Base-by-base conservation (phyloP, 1,140 invertebrate species). In the Cataglyphis hispanica region DNA sequence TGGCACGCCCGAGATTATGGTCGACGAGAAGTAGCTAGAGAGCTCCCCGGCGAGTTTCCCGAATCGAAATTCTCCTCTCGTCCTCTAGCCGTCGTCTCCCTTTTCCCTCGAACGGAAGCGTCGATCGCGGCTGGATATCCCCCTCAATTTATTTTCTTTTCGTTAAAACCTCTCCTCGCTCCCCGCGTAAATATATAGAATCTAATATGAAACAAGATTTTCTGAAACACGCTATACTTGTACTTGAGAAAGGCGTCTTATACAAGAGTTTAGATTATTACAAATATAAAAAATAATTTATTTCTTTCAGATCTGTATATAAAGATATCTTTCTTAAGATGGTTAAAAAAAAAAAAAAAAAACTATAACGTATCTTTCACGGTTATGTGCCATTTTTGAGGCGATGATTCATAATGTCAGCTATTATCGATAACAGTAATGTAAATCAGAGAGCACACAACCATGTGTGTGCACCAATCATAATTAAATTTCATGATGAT, bases 1-100 rank as follows among this genome's bases (percentile, higher is more conserved):
- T 84, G 81, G 81, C 60, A 84, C 81, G 60, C 81, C 31, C 72
- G 81, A 84, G 81, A 84, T 84, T 84, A 84, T 84, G 69, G 63
- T 34, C 74, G 81, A 84, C 72, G 81, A 74, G 53, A 74, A 74
- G 78, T 74, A 60, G 81, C 31, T 53, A 72, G 61, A 53, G 74
- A 77, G 69, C 81, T 53, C 81, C 72, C 43, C 60, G 40, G 70
- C 58, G 70, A 77, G 43, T 77, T 84, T 77, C 53, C 60, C 40
- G 78, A 72, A 81, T 31, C 78, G 67, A 83, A 83, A 83, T 74
- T 83, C 78, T 46, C 50, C 37, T n/a, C 34, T 53, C 66, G 78
- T 81, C 78, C 46, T 50, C 16, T 11, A 22, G 64, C 66, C 31
- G 63, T 70, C 50, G 37, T 46, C 37, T 60, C 66, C 60, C 53